Evolutionary conservation across 2,113 vertebrate genomes (phyloP), one percentile per base, ranked within the genome.

Genomic region (Caranx melampygus): DNA sequence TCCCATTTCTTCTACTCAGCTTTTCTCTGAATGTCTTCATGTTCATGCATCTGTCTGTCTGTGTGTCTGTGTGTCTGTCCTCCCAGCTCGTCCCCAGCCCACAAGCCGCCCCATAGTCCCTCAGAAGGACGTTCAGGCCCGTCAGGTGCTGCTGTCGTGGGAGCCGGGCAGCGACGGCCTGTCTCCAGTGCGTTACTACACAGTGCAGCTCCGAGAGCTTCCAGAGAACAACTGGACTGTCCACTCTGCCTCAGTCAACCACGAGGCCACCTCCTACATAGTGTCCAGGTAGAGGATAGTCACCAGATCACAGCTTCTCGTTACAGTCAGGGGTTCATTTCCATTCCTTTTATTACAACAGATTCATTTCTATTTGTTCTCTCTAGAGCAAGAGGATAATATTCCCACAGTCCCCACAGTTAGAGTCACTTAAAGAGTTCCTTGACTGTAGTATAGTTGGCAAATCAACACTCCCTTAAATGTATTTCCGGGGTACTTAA

Each of bases 131-230:
- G 94, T 95, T 1, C 94, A 91, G 71, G 92, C 95, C 35, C 96
- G 97, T 6, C 96, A 94, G 1, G 97, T 98, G 72, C 81, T 98
- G 76, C 93, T 99, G 26, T 95, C 96, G 42, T 99, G 98, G 98
- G 96, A 98, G 92, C 97, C 97, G 0, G 98, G 98, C 84, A 98
- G 97, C 1, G 97, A 99, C 0, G 98, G 98, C 15, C 96, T 99
- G 26, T 99, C 98, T 5, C 98, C 98, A 0, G 95, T 99, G 37
- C 96, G 98, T 7, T 99, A 98, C 92, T 99, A 99, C 92, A 98
- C 97, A 0, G 92, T 99, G 80, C 98, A 99, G 94, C 95, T 89
- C 37, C 93, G 96, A 0, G 96, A 99, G 94, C 94, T 99, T 83
- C 98, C 98, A 2, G 68, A 92, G 0, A 96, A 94, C 12, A 83